Conservation (phyloP, 2,113 vertebrate genomes). For the Polyodon spathula region DNA sequence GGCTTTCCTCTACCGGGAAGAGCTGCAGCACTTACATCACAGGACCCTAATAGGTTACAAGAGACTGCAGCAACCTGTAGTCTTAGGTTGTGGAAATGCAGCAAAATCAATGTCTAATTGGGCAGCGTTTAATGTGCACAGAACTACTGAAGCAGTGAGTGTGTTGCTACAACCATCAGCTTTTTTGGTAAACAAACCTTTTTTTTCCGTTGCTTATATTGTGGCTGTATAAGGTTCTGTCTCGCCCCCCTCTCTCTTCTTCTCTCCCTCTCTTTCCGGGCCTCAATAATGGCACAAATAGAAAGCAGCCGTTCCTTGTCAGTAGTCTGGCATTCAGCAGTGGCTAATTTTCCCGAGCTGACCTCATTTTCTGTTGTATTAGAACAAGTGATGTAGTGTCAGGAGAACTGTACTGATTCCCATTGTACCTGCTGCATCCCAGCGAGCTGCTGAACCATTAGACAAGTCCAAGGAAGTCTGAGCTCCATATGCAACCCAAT, state of each 20-base stretch:
- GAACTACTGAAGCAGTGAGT: too few relatives aligned
- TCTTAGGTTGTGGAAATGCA: too few relatives aligned
- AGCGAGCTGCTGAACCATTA: slow-evolving; percentile 18
- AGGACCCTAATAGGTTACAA: too few relatives aligned
- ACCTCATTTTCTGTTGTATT: slow-evolving; percentile 39
- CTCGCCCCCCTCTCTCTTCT: neutral
- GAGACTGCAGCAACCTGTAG: too few relatives aligned
- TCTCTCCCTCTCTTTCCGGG: slow-evolving; percentile 12
- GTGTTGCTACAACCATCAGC: too few relatives aligned
- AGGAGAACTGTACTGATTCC: slow-evolving; percentile 28
- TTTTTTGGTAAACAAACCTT: too few relatives aligned
- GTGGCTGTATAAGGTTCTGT: slow-evolving; percentile 2
- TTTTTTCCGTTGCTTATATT: too few relatives aligned
- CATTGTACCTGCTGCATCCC: slow-evolving; percentile 28
- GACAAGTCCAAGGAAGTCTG: slow-evolving; percentile 26
- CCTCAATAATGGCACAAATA: slow-evolving; percentile 16
- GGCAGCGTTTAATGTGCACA: too few relatives aligned
- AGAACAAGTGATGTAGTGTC: slow-evolving; percentile 46
- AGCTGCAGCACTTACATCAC: too few relatives aligned
- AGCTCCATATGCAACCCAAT: slow-evolving; percentile 49
- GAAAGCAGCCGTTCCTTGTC: slow-evolving; percentile 26
- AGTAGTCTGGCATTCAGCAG: slow-evolving; percentile 32
- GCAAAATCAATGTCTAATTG: too few relatives aligned
- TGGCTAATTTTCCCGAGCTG: slow-evolving; percentile 37
- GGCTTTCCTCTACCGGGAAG: too few relatives aligned